Base-by-base conservation (phyloP, 2,888 invertebrate species). In the Macrosoma leucophasiata region DNA sequence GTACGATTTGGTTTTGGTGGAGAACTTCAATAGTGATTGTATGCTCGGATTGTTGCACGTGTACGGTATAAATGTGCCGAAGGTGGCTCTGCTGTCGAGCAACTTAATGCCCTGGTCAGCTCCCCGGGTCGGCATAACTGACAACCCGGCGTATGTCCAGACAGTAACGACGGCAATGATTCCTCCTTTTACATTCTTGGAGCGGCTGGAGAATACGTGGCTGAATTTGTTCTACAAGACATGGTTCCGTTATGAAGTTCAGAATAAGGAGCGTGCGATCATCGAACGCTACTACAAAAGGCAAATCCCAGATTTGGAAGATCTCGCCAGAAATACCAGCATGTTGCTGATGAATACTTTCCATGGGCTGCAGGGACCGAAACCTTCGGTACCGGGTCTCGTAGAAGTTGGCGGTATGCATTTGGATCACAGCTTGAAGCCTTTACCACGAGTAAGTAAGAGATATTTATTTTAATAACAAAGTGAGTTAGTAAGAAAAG, bases 381-480 rank as follows among this genome's bases (percentile, higher is more conserved):
- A 81, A 11, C 89, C 90, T 0, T 50, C 74, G 2, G 52, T 87
- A 0, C 87, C 88, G 0, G 87, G 86, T 11, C 62, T 89, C 0
- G 70, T 91, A 6, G 90, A 89, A 69, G 82, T 89, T 7, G 89
- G 89, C 5, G 90, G 90, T 1, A 78, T 89, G 62, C 88, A 89
- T 52, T 68, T 89, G 23, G 70, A 70, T 17, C 58, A 66, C 2
- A 52, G 52, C 2, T 60, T 46, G 6, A 72, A 79, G 23, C 49
- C 72, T 2, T 59, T 90, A 43, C 85, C 88, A 0, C 32, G 59
- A 29, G 85, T 84, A 52, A 69, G 73, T 71, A 11, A n/a, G n/a
- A n/a, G n/a, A n/a, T n/a, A n/a, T 3, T 8, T 10, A 8, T 4
- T 9, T 17, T 10, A 11, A 27, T 8, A 9, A 11, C n/a, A 17